These are phyloP conservation scores for Synanthedon tipuliformis DNA, from an alignment of 2,888 invertebrate species.

Conservation along the genomic window DNA sequence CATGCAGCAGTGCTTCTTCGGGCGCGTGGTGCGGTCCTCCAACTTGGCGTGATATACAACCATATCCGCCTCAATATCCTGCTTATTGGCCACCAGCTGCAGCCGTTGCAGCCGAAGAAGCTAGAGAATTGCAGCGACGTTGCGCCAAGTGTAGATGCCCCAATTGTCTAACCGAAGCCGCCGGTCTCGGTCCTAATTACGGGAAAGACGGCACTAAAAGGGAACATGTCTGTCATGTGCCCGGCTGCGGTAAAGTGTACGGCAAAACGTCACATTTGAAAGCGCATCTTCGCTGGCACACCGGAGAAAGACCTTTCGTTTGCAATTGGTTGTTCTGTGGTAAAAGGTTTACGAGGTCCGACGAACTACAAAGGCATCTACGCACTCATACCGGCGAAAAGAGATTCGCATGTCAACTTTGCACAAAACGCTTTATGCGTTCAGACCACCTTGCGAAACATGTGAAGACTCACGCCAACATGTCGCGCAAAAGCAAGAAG, in stretches of 20 bases:
- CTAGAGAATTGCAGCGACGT: constrained; percentile 73
- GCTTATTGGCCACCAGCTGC: constrained; percentile 61
- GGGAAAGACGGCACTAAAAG: constrained; percentile 82
- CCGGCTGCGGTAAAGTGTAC: constrained; percentile 89
- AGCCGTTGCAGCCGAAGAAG: constrained; percentile 47
- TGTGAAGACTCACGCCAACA: constrained; percentile 85
- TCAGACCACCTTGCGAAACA: constrained; percentile 96
- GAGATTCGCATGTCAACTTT: constrained; percentile 86
- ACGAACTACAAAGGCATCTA: constrained; percentile 89
- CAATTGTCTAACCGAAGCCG: constrained; percentile 85
- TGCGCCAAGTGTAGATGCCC: constrained; percentile 84
- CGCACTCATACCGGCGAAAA: constrained; percentile 93
- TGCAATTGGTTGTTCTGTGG: constrained; percentile 92
- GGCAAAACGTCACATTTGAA: constrained; percentile 95
- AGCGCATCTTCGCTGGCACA: constrained; percentile 93
- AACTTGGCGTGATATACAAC: constrained; percentile 53
- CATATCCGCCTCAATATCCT: constrained; percentile 60
- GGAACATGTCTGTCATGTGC: constrained; percentile 87
- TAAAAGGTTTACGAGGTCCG: constrained; percentile 91
- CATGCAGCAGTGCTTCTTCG: constrained; percentile 57
- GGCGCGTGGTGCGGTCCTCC: constrained; percentile 44
- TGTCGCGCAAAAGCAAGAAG: constrained; percentile 63
- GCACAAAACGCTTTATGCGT: constrained; percentile 90
- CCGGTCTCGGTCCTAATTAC: constrained; percentile 78
- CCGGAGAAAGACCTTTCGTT: constrained; percentile 90